phyloP scores from a whole-genome alignment of 2,888 invertebrate species.

The Hymenopus coronatus region DNA sequence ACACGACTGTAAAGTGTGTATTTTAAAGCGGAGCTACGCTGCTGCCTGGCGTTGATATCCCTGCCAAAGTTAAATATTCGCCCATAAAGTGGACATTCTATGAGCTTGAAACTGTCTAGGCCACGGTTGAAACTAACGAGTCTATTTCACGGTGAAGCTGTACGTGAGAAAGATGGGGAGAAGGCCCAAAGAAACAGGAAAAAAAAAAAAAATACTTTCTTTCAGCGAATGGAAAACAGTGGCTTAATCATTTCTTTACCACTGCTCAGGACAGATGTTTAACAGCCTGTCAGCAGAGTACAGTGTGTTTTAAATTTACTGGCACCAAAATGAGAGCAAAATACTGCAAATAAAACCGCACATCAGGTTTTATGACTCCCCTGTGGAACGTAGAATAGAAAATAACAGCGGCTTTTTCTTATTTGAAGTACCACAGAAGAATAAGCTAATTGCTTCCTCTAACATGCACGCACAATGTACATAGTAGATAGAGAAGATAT shows the following conservation, averaged over 20 bases:
- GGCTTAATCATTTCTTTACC: not conserved
- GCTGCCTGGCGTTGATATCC: not conserved
- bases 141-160: not conserved
- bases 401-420: too few relatives aligned
- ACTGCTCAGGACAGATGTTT: not conserved
- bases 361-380: too few relatives aligned
- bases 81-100: conserved; percentile 1
- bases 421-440: too few relatives aligned
- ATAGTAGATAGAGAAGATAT: too few relatives aligned
- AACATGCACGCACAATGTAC: too few relatives aligned
- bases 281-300: not conserved
- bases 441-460: too few relatives aligned
- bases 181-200: too few relatives aligned
- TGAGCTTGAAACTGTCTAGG: not conserved
- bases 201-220: not conserved
- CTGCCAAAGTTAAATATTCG: not conserved
- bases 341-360: not conserved
- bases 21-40: not conserved
- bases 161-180: not conserved
- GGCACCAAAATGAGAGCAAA: not conserved
- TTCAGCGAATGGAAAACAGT: not conserved
- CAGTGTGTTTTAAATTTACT: not conserved
- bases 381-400: not conserved
- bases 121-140: not conserved
- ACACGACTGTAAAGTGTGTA: not conserved